Evolutionary conservation across 1,140 invertebrate species (phyloP), one percentile per base, ranked within the genome.

Genomic region (Helicoverpa zea): DNA sequence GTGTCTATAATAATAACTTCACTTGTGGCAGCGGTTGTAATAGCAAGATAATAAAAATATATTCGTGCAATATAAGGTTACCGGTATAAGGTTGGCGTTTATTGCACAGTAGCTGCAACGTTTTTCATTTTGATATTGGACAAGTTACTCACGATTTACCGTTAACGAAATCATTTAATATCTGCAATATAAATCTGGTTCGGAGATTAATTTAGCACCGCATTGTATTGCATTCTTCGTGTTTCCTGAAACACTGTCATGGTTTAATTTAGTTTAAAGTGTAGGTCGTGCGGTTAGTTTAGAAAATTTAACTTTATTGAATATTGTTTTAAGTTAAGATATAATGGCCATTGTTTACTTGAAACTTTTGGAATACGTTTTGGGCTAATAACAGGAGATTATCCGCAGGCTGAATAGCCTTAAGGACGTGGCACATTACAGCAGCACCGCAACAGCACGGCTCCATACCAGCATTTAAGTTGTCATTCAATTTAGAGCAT

Each of bases 101-200:
- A 59, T 59, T 59, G 23, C 58, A 59, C 58, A 29, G 58, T 59
- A 59, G 58, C 58, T 29, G 58, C 58, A 59, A 59, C 13, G 23
- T 29, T 59, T 12, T 54, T 59, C 4, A 56, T 12, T 49, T 49
- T 49, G 11, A 18, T 47, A 66, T 23, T 16, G 63, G 63, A 43
- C 63, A 66, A 16, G 63, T 66, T 12, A 66, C 43, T 47, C 63
- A 66, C 35, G 43, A 66, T 59, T 59, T 66, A 66, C 63, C n/a
- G 63, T 66, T 66, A 66, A 64, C n/a, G 58, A 59, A 59, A 29
- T 59, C n/a, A 66, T 66, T 66, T 66, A 18, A 64, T 10, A n/a
- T 35, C 61, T 64, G 61, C 14, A 56, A 56, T 56, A 56, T 35
- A 59, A 59, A 59, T 59, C 58, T 59, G 58, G 18, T 12, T 59